These are phyloP conservation scores for Cerceris rybyensis DNA, from an alignment of 2,888 invertebrate species.

Conservation along the genomic window DNA sequence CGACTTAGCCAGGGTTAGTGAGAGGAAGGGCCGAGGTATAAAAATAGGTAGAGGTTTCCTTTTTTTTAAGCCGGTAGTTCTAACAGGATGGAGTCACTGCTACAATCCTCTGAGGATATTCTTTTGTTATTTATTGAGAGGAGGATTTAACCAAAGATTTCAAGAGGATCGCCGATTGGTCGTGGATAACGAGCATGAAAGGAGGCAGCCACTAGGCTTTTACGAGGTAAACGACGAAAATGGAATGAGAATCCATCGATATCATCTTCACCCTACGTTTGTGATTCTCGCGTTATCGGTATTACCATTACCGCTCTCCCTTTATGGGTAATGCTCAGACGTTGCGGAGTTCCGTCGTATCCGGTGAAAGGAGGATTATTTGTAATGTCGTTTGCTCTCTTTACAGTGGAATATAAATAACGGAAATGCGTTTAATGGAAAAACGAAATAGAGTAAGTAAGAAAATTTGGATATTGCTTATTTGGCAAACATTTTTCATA, in stretches of 20 bases:
- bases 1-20: conserved; percentile 16
- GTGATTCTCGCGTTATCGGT: conserved; percentile 9
- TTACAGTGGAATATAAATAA: too few species aligned
- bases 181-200: conserved; percentile 3
- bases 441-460: too few species aligned
- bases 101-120: conserved; percentile 24
- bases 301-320: conserved; percentile 1
- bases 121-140: conserved; percentile 25
- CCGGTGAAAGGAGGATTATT: background rate
- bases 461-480: too few species aligned
- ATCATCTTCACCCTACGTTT: background rate
- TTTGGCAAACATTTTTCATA: too few species aligned
- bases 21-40: background rate
- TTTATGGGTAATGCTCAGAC: background rate
- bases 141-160: conserved; percentile 11
- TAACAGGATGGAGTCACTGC: conserved; percentile 17
- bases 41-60: conserved; percentile 10
- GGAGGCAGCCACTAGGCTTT: background rate
- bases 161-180: conserved; percentile 8
- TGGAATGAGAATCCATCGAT: conserved; percentile 9
- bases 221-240: background rate
- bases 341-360: background rate
- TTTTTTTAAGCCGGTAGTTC: conserved; percentile 38
- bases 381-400: too few species aligned
- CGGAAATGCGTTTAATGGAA: too few species aligned